phyloP scores from a whole-genome alignment of 1,140 invertebrate genomes.

The Magallana ariakensis region DNA sequence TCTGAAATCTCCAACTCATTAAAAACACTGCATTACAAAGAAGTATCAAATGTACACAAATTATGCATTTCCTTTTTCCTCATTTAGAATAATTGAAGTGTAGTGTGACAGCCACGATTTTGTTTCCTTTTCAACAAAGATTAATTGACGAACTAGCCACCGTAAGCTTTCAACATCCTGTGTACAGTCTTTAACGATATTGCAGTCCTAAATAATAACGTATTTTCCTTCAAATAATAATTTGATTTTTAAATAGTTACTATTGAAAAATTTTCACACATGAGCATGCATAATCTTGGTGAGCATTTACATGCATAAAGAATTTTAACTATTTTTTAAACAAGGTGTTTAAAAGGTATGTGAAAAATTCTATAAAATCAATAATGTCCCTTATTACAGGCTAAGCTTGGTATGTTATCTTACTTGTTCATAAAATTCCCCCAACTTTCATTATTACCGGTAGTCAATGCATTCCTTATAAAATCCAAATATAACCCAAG shows the following conservation, averaged over 20 bases:
- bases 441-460: too few species aligned
- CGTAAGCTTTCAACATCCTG: neutral
- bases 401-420: too few species aligned
- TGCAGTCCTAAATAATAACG: neutral
- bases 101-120: neutral
- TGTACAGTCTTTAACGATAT: neutral
- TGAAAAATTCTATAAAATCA: slow-evolving; percentile 12
- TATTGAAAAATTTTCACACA: too few species aligned
- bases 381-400: neutral
- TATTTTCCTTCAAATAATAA: neutral
- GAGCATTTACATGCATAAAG: neutral
- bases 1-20: neutral
- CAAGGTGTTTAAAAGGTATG: neutral
- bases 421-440: too few species aligned
- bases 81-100: neutral
- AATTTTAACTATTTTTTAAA: neutral
- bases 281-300: too few species aligned
- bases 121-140: neutral
- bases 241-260: neutral
- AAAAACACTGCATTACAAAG: neutral
- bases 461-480: too few species aligned
- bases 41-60: neutral
- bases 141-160: neutral
- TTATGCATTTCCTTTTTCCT: slow-evolving; percentile 1
- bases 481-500: too few species aligned